Conservation (phyloP, 92 coral and sea anemone species). For the Siderastrea siderea region DNA sequence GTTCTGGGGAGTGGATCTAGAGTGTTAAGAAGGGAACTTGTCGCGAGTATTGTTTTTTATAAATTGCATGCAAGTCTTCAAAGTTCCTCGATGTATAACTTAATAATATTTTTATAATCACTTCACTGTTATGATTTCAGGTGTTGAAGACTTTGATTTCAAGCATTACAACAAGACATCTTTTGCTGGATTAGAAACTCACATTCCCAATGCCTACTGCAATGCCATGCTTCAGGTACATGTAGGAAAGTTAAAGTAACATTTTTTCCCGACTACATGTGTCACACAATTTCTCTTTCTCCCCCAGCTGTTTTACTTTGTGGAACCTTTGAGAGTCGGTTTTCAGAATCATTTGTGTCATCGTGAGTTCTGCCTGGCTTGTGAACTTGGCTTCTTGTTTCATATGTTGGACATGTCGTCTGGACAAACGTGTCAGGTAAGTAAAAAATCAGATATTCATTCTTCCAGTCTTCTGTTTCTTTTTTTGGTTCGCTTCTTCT, state of each 20-base stretch:
- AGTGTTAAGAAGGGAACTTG: too few relatives aligned
- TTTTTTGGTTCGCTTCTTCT: too few relatives aligned
- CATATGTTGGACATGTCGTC: conserved; percentile 98
- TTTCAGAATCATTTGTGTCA: conserved; percentile 95
- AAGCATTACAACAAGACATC: conserved; percentile 97
- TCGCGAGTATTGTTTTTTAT: too few relatives aligned
- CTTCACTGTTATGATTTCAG: conserved; percentile 37
- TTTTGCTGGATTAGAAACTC: conserved; percentile 97
- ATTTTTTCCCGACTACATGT: neutral
- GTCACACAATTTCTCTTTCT: neutral
- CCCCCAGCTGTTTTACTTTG: conserved; percentile 86
- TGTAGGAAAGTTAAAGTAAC: too few relatives aligned
- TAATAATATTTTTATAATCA: neutral
- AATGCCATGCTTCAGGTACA: conserved; percentile 97
- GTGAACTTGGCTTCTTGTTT: conserved; percentile 95
- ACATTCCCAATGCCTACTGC: conserved; percentile 98
- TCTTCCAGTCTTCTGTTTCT: too few relatives aligned
- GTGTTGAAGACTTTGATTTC: conserved; percentile 97
- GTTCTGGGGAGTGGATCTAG: neutral
- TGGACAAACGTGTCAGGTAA: conserved; percentile 93
- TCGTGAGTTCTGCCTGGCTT: conserved; percentile 96
- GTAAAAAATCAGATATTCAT: neutral
- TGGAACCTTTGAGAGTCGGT: conserved; percentile 91
- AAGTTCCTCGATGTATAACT: too few relatives aligned
- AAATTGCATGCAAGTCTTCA: too few relatives aligned